Conservation (phyloP, 1,140 invertebrate genomes). For the Anoplolepis gracilipes region DNA sequence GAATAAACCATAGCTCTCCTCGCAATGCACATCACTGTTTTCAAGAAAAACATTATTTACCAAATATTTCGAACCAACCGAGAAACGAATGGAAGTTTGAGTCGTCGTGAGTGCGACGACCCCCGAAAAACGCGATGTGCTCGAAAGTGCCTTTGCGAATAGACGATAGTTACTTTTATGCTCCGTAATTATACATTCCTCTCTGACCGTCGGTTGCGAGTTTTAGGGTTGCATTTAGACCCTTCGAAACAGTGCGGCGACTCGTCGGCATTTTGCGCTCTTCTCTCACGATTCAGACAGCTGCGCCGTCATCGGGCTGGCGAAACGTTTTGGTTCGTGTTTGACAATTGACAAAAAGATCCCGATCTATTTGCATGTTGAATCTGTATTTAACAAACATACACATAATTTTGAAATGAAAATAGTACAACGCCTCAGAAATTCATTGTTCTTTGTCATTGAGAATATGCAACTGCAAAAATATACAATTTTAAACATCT, state of each 20-base stretch:
- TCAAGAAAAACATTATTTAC: slow-evolving; percentile 64
- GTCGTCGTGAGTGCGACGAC: slow-evolving; percentile 75
- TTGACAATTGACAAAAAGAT: background rate
- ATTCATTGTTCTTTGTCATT: background rate
- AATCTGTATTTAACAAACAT: background rate
- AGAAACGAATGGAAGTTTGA: slow-evolving; percentile 78
- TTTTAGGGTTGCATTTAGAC: slow-evolving; percentile 82
- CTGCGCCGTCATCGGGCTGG: slow-evolving; percentile 20
- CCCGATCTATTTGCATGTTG: no score
- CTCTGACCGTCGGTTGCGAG: slow-evolving; percentile 71
- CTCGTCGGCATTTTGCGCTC: slow-evolving; percentile 62
- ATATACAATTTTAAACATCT: background rate
- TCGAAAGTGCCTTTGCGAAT: slow-evolving; percentile 65
- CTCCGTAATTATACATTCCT: slow-evolving; percentile 84
- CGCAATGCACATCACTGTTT: slow-evolving; percentile 59
- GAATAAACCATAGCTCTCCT: background rate
- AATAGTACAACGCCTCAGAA: background rate
- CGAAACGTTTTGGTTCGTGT: background rate
- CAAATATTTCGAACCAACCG: slow-evolving; percentile 28
- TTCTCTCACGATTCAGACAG: slow-evolving; percentile 75
- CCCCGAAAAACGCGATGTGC: slow-evolving; percentile 53
- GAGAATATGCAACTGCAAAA: background rate
- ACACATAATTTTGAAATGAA: background rate
- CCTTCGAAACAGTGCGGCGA: slow-evolving; percentile 32
- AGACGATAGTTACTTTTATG: slow-evolving; percentile 85